Evolutionary conservation across 2,113 vertebrate genomes (phyloP), one percentile per base, ranked within the genome.

Genomic region (Antigone vipio): DNA sequence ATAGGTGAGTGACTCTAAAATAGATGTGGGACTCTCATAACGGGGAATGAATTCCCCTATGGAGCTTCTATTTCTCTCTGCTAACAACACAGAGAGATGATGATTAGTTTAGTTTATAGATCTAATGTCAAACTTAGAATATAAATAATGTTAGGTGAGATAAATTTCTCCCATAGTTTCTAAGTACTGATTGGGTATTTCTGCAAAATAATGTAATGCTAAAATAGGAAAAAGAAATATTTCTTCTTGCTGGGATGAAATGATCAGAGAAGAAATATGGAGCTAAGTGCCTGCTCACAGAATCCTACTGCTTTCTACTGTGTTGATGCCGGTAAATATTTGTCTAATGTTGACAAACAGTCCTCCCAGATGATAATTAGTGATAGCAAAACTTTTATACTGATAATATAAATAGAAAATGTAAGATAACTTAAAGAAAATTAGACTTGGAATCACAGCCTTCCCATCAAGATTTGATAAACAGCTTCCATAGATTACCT

Each of bases 21-120:
- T 19, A 91, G 59, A 83, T 45, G 29, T 71, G 62, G 45, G 58
- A 74, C 15, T 49, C 56, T n/a, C 13, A 24, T 9, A 68, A 45
- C 1, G 1, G 30, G 24, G 20, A 68, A 80, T 35, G 17, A 78
- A 93, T 78, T 85, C 77, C 74, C 68, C 47, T 9, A 3, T 17
- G 62, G 85, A 94, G 77, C 81, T 94, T 74, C 55, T 75, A 66
- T 80, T 93, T 85, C 84, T 78, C 89, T 86, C 67, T 55, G 71
- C 30, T 42, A 72, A 92, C 44, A 85, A 29, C 35, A 40, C 32
- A 45, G 40, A 53, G 35, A 88, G n/a, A 32, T 15, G 50, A 29
- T 32, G 21, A 89, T 71, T 71, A 77, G 34, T 56, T 76, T 62
- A 74, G 30, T 42, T 20, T 73, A 60, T 9, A 88, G 64, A 60